Conservation (phyloP, 2,113 vertebrate species). For the Oplegnathus fasciatus region DNA sequence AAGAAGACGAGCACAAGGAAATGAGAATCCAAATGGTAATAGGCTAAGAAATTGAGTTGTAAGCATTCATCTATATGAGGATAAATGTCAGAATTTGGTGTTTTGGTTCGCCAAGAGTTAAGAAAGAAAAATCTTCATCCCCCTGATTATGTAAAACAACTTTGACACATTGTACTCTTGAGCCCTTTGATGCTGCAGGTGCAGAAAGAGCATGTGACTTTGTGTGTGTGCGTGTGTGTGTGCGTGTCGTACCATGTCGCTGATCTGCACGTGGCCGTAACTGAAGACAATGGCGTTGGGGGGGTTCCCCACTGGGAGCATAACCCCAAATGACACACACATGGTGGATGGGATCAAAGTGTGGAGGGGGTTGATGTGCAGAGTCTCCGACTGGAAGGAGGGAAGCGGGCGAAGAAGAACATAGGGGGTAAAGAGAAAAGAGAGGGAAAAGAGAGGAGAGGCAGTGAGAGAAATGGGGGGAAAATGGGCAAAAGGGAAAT, state of each 20-base stretch:
- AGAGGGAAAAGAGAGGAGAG: background rate
- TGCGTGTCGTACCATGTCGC: conserved; percentile 91
- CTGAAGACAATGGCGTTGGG: conserved; percentile 99
- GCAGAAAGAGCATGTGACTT: conserved; percentile 49
- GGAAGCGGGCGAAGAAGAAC: background rate
- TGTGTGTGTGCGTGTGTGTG: background rate
- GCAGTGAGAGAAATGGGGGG: background rate
- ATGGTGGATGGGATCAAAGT: conserved; percentile 97
- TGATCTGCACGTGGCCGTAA: conserved; percentile 96
- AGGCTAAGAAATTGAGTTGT: background rate
- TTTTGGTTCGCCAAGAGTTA: conserved; percentile 20
- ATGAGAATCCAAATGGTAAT: background rate
- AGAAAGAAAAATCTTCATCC: conserved; percentile 4
- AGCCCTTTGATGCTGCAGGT: conserved; percentile 60
- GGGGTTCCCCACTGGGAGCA: conserved; percentile 98
- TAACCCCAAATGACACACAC: conserved; percentile 98
- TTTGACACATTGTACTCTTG: conserved; percentile 29
- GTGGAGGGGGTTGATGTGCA: conserved; percentile 96
- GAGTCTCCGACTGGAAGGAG: conserved; percentile 90
- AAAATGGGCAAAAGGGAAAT: too few relatives aligned
- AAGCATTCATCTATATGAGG: background rate
- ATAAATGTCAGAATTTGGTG: background rate
- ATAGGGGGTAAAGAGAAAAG: background rate
- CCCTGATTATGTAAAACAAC: conserved; percentile 25
- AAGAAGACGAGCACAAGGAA: background rate